A percentile compares a stretch with the other conserved stretches of the same genome.
Evolutionary conservation across 2,888 invertebrate species (phyloP).

Genomic region (Leucania comma): DNA sequence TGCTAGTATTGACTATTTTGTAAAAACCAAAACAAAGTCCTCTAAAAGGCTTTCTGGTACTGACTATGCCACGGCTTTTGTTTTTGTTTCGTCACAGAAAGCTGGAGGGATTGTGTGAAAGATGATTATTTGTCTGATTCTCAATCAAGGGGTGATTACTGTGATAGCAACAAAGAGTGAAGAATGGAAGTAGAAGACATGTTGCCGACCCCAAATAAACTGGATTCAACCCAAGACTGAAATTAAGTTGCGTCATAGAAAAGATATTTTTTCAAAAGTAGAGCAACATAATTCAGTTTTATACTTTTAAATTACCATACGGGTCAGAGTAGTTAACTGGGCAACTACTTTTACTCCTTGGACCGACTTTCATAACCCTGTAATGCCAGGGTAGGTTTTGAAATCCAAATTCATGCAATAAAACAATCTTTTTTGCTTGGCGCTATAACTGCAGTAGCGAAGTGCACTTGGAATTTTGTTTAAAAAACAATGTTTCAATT

Average conservation of each 20-base stretch:
- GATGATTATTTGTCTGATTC: no score
- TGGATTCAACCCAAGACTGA: no score
- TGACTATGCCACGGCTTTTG: no score
- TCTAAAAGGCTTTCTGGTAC: no score
- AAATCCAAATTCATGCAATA: background rate
- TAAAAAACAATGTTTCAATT: background rate
- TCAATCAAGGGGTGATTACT: no score
- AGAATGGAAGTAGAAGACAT: no score
- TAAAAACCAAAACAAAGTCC: no score
- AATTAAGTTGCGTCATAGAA: background rate
- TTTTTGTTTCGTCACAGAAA: no score
- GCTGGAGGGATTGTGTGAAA: no score
- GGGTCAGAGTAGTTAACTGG: constrained; percentile 26
- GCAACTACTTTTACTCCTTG: constrained; percentile 10
- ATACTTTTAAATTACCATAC: constrained; percentile 30
- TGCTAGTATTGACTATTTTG: no score
- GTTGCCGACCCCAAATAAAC: no score
- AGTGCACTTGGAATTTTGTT: background rate
- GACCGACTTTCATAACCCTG: background rate
- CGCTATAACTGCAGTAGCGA: background rate
- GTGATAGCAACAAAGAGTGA: no score
- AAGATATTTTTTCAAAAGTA: constrained; percentile 7
- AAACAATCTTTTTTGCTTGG: constrained; percentile 1
- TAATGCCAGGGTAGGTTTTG: background rate
- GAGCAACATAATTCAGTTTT: constrained; percentile 18